Evolutionary conservation across 2,797 vertebrate genomes (phyloP).

Genomic region (Parauchenoglanis ngamensis): DNA sequence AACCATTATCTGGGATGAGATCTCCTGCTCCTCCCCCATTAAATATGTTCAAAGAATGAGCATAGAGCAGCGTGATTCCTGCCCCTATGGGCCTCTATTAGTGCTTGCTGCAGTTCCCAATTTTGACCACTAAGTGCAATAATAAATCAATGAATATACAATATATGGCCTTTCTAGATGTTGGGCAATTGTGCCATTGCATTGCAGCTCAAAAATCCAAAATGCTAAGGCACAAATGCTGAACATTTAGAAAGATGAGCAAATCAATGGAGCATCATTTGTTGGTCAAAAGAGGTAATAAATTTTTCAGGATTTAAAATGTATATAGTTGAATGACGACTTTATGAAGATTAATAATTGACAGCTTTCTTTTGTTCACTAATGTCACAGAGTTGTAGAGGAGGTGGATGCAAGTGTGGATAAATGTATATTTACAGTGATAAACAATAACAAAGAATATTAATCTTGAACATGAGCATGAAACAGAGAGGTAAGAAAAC

Average conservation of each 20-base stretch:
- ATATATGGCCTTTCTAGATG: not conserved
- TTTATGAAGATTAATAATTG: not conserved
- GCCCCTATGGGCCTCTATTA: not conserved
- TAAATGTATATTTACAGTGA: too few species aligned
- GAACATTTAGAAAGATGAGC: not conserved
- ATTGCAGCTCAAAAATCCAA: not conserved
- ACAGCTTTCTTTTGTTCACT: not conserved
- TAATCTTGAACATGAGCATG: too few species aligned
- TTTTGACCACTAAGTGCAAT: not conserved
- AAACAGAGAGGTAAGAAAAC: too few species aligned
- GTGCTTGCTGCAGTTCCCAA: not conserved
- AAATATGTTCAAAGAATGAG: not conserved
- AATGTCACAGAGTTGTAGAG: not conserved
- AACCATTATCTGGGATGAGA: not conserved
- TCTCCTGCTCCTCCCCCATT: not conserved
- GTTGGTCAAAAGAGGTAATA: not conserved
- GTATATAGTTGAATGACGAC: not conserved
- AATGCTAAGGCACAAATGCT: too few species aligned
- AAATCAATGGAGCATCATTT: not conserved
- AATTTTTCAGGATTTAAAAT: not conserved
- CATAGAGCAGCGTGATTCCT: not conserved
- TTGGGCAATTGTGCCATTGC: not conserved
- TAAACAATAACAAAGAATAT: too few species aligned
- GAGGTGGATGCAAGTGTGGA: too few species aligned
- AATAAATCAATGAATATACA: too few species aligned